A percentile compares a stretch with the other conserved stretches of the same genome.
Evolutionary conservation across 2,797 vertebrate genomes (phyloP).

Genomic region (Glyptemys insculpta): DNA sequence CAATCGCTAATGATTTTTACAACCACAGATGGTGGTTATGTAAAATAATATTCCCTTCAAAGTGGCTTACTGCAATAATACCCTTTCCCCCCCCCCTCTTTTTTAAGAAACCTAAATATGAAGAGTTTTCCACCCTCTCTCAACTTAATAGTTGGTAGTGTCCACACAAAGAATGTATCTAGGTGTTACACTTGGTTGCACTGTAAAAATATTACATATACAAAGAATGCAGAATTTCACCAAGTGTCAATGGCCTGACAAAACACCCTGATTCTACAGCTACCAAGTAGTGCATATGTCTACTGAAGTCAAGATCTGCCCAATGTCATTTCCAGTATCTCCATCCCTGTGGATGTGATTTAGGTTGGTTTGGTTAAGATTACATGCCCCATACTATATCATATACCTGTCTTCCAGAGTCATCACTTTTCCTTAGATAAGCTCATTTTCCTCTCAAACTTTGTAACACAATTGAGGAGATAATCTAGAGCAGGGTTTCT

Average conservation of each 20-base stretch:
- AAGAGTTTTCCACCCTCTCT: neutral
- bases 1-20: neutral
- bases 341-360: neutral
- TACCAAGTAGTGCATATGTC: rapidly evolving
- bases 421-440: neutral
- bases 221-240: neutral
- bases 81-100: neutral
- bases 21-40: neutral
- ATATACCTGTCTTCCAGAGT: neutral
- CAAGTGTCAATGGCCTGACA: neutral
- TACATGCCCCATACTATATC: neutral
- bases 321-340: neutral
- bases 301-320: neutral
- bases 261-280: neutral
- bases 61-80: neutral
- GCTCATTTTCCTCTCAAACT: neutral
- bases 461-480: neutral
- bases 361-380: neutral
- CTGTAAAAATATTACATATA: neutral
- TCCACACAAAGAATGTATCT: neutral
- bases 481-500: neutral
- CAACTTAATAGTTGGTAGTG: neutral
- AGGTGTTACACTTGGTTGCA: neutral
- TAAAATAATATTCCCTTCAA: neutral
- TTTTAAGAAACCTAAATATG: neutral